Evolutionary conservation across 2,797 vertebrate genomes (phyloP).

Genomic region (Amazonetta brasiliensis): DNA sequence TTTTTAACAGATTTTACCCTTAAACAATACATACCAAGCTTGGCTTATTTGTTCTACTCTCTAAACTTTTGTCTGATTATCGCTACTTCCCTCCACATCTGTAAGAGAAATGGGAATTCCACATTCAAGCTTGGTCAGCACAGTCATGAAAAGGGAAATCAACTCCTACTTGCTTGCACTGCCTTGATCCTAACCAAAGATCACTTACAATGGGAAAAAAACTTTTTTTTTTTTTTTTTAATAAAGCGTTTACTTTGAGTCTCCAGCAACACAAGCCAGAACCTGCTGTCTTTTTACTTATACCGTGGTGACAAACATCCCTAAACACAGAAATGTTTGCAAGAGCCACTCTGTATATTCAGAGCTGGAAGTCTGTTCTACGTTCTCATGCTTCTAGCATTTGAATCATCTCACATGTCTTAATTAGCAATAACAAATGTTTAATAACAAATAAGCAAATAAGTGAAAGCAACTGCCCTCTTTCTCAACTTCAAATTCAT

Average conservation of each 20-base stretch:
- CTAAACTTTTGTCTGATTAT: neutral
- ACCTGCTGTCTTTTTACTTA: neutral
- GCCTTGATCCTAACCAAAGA: neutral
- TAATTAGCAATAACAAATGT: neutral
- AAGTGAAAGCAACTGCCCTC: neutral
- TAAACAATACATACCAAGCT: neutral
- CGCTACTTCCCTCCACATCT: neutral
- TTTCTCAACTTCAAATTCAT: neutral
- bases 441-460: neutral
- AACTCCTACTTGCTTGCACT: neutral
- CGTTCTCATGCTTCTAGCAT: neutral
- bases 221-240: neutral
- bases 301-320: neutral
- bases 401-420: neutral
- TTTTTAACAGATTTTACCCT: neutral
- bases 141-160: neutral
- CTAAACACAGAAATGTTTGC: neutral
- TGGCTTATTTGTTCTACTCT: neutral
- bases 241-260: neutral
- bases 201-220: neutral
- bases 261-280: neutral
- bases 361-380: neutral
- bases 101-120: neutral
- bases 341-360: neutral
- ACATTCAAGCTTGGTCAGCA: neutral